These are phyloP conservation scores for Cenopis cana DNA, from an alignment of 2,888 invertebrate genomes.

Conservation along the genomic window DNA sequence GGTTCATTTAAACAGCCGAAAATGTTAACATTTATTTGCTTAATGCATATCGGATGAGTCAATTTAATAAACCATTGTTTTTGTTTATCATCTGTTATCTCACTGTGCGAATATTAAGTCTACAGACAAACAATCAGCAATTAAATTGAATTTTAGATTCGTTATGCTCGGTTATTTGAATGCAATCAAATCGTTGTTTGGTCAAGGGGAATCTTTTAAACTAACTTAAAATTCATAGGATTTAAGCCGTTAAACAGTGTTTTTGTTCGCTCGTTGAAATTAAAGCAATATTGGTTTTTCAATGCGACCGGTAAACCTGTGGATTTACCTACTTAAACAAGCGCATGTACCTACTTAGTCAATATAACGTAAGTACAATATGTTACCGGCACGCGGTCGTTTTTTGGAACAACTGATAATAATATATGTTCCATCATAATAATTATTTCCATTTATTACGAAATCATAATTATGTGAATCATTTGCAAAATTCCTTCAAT, in stretches of 20 bases:
- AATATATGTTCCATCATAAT: too few relatives aligned
- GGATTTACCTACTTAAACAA: not conserved
- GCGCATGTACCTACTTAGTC: too few relatives aligned
- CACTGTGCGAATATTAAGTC: slow-evolving; percentile 5
- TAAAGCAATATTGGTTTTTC: not conserved
- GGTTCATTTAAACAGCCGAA: slow-evolving; percentile 9
- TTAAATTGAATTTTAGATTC: slow-evolving; percentile 11
- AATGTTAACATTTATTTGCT: slow-evolving; percentile 18
- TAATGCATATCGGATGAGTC: slow-evolving; percentile 23
- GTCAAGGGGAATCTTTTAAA: slow-evolving; percentile 14
- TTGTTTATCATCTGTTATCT: slow-evolving; percentile 18
- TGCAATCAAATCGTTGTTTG: slow-evolving; percentile 14
- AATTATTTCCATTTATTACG: too few relatives aligned
- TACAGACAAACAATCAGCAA: slow-evolving; percentile 10
- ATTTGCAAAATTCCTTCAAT: too few relatives aligned
- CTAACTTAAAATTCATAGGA: slow-evolving; percentile 3
- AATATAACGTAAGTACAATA: too few relatives aligned
- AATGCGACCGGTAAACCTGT: slow-evolving; percentile 5
- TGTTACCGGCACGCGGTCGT: too few relatives aligned
- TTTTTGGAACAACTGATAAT: too few relatives aligned
- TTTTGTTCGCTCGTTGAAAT: not conserved
- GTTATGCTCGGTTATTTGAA: slow-evolving; percentile 13
- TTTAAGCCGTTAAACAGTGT: not conserved
- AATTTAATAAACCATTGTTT: slow-evolving; percentile 13
- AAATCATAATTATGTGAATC: too few relatives aligned